phyloP scores from a whole-genome alignment of 2,797 vertebrate genomes.

The Amazona finschi region DNA sequence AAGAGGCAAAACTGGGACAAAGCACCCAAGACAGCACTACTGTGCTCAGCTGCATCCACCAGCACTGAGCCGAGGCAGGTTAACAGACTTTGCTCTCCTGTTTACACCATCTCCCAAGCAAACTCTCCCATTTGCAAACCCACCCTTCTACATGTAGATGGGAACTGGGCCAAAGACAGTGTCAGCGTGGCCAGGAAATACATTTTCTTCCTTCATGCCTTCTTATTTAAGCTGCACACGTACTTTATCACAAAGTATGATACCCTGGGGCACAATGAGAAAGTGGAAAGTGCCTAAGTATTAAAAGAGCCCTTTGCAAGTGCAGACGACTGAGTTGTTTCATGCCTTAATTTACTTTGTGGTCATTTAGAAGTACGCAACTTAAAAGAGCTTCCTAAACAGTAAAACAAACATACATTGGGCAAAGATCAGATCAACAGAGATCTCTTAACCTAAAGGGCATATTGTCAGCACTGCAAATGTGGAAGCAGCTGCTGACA shows the following conservation, averaged over 20 bases:
- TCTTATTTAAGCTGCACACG: not conserved
- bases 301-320: not conserved
- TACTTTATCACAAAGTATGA: not conserved
- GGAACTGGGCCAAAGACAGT: not conserved
- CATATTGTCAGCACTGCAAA: not conserved
- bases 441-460: conserved; percentile 29
- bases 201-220: not conserved
- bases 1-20: not conserved
- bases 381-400: not conserved
- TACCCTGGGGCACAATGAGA: not conserved
- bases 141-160: not conserved
- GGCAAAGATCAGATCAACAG: not conserved
- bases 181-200: not conserved
- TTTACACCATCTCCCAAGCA: not conserved
- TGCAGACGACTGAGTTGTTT: not conserved
- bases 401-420: not conserved
- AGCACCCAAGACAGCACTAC: not conserved
- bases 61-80: not conserved
- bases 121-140: not conserved
- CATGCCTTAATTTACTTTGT: not conserved
- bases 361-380: not conserved
- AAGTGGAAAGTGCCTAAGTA: not conserved
- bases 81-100: not conserved
- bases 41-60: not conserved
- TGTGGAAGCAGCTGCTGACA: conserved; percentile 8